Conservation (phyloP, 2,888 invertebrate genomes). For the Drosophila diplacantha region DNA sequence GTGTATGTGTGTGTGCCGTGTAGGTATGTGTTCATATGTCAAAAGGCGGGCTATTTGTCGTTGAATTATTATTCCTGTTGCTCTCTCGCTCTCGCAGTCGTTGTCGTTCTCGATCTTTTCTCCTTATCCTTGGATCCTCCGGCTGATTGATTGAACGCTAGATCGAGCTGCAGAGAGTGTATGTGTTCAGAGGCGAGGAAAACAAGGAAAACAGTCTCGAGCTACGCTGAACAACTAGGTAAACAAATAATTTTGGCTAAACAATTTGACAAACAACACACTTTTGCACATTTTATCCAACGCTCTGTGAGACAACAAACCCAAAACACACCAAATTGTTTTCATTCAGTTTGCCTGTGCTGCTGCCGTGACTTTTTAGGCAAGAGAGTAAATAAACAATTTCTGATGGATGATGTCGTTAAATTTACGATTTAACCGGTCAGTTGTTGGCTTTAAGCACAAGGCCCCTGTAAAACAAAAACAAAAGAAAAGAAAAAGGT, state of each 20-base stretch:
- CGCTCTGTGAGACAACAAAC: conserved; percentile 35
- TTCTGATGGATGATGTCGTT: conserved; percentile 30
- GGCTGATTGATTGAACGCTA: conserved; percentile 12
- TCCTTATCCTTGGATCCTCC: conserved; percentile 4
- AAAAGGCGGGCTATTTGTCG: conserved; percentile 32
- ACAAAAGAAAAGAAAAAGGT: conserved; percentile 9
- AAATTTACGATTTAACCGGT: conserved; percentile 46
- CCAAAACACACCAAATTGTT: conserved; percentile 12
- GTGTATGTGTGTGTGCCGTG: conserved; percentile 37
- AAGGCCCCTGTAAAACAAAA: conserved; percentile 38
- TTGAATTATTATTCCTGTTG: conserved; percentile 25
- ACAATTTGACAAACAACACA: conserved; percentile 70
- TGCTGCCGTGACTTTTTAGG: conserved; percentile 16
- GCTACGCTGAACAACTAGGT: conserved; percentile 56
- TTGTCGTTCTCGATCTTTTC: conserved; percentile 1
- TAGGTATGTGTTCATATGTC: conserved; percentile 31
- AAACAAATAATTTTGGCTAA: conserved; percentile 71
- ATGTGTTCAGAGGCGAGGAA: conserved; percentile 6
- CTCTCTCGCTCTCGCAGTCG: conserved; percentile 5
- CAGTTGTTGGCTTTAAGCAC: conserved; percentile 31
- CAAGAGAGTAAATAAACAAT: conserved; percentile 18
- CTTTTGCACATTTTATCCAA: conserved; percentile 67
- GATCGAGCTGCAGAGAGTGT: conserved; percentile 12
- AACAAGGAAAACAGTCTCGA: conserved; percentile 49
- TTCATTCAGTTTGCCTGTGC: conserved; percentile 27